Percentiles rank a stretch among this genome's conserved stretches.
phyloP scores from a whole-genome alignment of 1,140 invertebrate species.

The Penaeus vannamei region DNA sequence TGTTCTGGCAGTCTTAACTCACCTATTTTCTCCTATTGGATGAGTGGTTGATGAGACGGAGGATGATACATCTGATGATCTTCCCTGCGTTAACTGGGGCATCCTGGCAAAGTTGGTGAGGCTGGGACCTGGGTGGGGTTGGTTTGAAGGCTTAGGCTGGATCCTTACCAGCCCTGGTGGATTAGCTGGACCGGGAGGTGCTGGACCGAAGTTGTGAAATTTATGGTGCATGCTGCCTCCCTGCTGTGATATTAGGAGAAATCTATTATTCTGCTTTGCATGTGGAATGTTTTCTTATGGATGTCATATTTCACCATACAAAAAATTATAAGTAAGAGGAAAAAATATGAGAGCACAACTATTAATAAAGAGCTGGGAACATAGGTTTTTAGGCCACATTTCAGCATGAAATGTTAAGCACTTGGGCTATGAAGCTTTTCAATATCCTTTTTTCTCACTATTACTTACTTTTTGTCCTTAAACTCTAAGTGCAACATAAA shows the following conservation, averaged over 20 bases:
- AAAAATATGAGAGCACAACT: too few species aligned
- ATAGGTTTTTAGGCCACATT: too few species aligned
- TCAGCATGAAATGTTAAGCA: too few species aligned
- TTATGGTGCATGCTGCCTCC: conserved; percentile 63
- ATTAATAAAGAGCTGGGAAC: too few species aligned
- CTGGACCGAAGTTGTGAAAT: conserved; percentile 65
- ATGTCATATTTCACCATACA: too few species aligned
- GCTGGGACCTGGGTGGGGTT: conserved; percentile 45
- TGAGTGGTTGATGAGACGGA: conserved; percentile 68
- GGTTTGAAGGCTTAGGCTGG: conserved; percentile 64
- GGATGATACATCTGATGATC: conserved; percentile 59
- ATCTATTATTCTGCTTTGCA: too few species aligned
- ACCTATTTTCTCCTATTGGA: conserved; percentile 67
- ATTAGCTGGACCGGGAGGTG: conserved; percentile 61
- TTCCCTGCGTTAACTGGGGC: conserved; percentile 61
- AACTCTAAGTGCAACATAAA: too few species aligned
- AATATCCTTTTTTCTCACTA: too few species aligned
- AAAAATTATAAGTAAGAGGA: too few species aligned
- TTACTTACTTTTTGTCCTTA: too few species aligned
- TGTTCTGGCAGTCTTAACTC: not conserved
- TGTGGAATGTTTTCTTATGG: too few species aligned
- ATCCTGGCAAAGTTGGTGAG: conserved; percentile 56
- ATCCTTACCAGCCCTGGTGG: conserved; percentile 67
- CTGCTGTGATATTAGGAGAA: not conserved
- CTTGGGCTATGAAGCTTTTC: too few species aligned